phyloP scores from a whole-genome alignment of 2,113 vertebrate genomes.

The Gadus chalcogrammus region DNA sequence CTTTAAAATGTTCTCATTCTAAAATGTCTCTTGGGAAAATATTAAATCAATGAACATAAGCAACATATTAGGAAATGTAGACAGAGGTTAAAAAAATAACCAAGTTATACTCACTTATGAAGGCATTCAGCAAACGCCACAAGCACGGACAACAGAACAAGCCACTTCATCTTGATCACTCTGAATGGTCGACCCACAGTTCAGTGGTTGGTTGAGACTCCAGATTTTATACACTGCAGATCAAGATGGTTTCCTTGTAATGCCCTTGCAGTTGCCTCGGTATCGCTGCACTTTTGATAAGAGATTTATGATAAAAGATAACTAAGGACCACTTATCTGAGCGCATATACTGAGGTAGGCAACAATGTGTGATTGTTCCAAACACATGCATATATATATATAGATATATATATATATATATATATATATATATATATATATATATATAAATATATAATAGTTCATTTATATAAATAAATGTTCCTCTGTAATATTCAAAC shows the following conservation, averaged over 20 bases:
- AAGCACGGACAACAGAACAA: conserved; percentile 55
- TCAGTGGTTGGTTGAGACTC: neutral
- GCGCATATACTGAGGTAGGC: conserved; percentile 10
- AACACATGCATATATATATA: too few relatives aligned
- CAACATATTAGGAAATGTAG: neutral
- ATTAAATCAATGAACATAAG: neutral
- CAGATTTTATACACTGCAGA: conserved; percentile 45
- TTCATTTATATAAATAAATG: too few relatives aligned
- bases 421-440: too few relatives aligned
- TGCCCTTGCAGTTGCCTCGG: conserved; percentile 16
- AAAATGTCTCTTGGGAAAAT: too few relatives aligned
- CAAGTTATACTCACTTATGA: conserved; percentile 54
- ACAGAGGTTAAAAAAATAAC: neutral
- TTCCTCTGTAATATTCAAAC: too few relatives aligned
- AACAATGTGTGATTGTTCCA: neutral
- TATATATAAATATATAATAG: too few relatives aligned
- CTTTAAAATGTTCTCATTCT: too few relatives aligned
- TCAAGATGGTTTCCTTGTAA: conserved; percentile 23
- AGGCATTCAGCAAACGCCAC: conserved; percentile 62
- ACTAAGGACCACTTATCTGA: conserved; percentile 19
- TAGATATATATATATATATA: too few relatives aligned
- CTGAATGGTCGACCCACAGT: conserved; percentile 14
- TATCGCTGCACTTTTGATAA: conserved; percentile 31
- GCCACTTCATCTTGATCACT: conserved; percentile 58
- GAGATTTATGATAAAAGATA: conserved; percentile 8